phyloP scores from a whole-genome alignment of 2,797 vertebrate genomes.

The Micropoecilia bifurca region DNA sequence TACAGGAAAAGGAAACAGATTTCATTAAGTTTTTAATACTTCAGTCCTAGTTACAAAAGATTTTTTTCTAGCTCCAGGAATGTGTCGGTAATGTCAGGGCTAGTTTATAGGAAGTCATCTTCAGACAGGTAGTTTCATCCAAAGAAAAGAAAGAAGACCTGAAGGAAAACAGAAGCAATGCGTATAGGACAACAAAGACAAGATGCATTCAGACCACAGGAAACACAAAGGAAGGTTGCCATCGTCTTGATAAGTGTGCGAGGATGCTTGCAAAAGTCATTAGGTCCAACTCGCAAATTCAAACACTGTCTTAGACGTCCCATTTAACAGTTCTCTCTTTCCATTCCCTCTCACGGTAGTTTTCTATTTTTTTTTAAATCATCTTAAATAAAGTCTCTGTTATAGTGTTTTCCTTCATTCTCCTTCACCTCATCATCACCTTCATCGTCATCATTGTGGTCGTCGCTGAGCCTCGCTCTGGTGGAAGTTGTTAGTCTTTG shows the following conservation, averaged over 20 bases:
- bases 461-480: slow-evolving; percentile 63
- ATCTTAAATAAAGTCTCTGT: slow-evolving; percentile 82
- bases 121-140: slow-evolving; percentile 74
- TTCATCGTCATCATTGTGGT: slow-evolving; percentile 39
- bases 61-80: slow-evolving; percentile 74
- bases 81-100: slow-evolving; percentile 73
- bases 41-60: slow-evolving; percentile 45
- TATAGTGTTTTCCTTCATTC: slow-evolving; percentile 76
- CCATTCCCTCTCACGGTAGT: slow-evolving; percentile 66
- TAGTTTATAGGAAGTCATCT: slow-evolving; percentile 64
- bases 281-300: slow-evolving; percentile 67
- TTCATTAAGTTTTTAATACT: slow-evolving; percentile 52
- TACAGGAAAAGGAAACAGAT: slow-evolving; percentile 52
- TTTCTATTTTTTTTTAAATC: slow-evolving; percentile 45
- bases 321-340: slow-evolving; percentile 59
- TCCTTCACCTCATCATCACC: slow-evolving; percentile 38
- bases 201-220: slow-evolving; percentile 75
- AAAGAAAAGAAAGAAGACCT: slow-evolving; percentile 32
- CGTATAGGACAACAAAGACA: slow-evolving; percentile 63
- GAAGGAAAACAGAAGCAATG: slow-evolving; percentile 45
- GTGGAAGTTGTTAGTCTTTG: slow-evolving; percentile 78
- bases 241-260: slow-evolving; percentile 68
- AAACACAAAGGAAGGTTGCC: slow-evolving; percentile 69
- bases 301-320: slow-evolving; percentile 48
- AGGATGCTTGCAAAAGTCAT: slow-evolving; percentile 66